Conservation (phyloP, 2,888 invertebrate genomes). For the Ecdyonurus torrentis region DNA sequence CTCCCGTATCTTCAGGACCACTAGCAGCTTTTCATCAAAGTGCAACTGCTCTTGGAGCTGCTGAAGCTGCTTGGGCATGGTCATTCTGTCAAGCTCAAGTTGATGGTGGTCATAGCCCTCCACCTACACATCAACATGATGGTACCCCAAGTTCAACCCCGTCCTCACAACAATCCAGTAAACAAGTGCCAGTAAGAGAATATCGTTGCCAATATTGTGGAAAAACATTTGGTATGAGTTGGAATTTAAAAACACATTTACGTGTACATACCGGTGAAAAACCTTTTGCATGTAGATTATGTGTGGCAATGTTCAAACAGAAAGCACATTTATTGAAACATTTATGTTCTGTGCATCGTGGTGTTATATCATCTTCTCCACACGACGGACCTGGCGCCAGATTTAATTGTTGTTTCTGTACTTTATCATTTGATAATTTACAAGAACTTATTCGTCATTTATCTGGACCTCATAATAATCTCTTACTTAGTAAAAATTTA, state of each 20-base stretch:
- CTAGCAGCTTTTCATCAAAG: constrained; percentile 7
- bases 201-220: constrained; percentile 81
- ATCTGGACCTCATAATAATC: constrained; percentile 75
- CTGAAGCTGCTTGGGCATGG: constrained; percentile 27
- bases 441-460: constrained; percentile 74
- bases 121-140: background rate
- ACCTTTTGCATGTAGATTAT: constrained; percentile 72
- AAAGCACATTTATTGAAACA: constrained; percentile 77
- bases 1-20: constrained; percentile 31
- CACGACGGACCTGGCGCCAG: constrained; percentile 55
- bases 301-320: constrained; percentile 84
- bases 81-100: constrained; percentile 33
- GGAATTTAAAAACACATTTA: constrained; percentile 79
- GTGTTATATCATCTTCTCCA: constrained; percentile 70
- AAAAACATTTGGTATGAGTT: constrained; percentile 83
- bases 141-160: background rate
- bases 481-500: constrained; percentile 72
- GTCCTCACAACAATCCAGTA: background rate
- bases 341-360: constrained; percentile 74
- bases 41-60: constrained; percentile 5
- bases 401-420: constrained; percentile 79
- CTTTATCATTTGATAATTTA: constrained; percentile 66
- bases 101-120: background rate
- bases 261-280: constrained; percentile 80
- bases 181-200: constrained; percentile 46